Evolutionary conservation across 2,797 vertebrate genomes (phyloP).

Genomic region (Melanotaenia boesemani): DNA sequence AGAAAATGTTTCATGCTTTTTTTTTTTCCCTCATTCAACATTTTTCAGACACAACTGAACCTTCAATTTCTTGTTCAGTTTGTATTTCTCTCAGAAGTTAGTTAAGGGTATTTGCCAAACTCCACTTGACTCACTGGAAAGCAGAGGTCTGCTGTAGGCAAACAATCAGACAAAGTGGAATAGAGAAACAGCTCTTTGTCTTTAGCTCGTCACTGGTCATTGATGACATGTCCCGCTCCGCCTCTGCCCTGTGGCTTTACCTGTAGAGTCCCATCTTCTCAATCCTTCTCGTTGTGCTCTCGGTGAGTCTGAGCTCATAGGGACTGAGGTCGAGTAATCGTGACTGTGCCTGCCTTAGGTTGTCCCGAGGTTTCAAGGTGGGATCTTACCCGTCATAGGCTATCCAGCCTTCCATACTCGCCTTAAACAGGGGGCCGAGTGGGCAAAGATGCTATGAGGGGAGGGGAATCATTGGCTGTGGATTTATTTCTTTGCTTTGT

Average conservation of each 20-base stretch:
- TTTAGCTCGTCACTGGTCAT: slow-evolving; percentile 52
- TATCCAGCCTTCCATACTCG: slow-evolving; percentile 93
- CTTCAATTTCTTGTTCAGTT: slow-evolving; percentile 56
- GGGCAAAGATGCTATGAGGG: slow-evolving; percentile 61
- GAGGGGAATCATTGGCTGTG: slow-evolving; percentile 62
- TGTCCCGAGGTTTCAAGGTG: slow-evolving; percentile 88
- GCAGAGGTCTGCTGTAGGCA: slow-evolving; percentile 47
- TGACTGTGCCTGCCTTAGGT: slow-evolving; percentile 99
- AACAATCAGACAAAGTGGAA: slow-evolving; percentile 53
- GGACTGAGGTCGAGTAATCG: slow-evolving; percentile 86
- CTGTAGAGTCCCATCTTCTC: slow-evolving; percentile 60
- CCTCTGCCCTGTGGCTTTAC: slow-evolving; percentile 71
- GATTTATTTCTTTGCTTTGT: slow-evolving; percentile 54
- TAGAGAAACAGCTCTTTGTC: slow-evolving; percentile 39
- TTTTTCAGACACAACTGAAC: slow-evolving; percentile 50
- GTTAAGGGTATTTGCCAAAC: slow-evolving; percentile 44
- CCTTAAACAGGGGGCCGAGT: slow-evolving; percentile 71
- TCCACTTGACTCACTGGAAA: slow-evolving; percentile 56
- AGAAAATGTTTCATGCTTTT: slow-evolving; percentile 24
- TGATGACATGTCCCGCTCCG: slow-evolving; percentile 60
- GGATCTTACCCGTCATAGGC: slow-evolving; percentile 99
- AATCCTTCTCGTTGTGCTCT: slow-evolving; percentile 39
- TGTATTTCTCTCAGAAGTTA: slow-evolving; percentile 35
- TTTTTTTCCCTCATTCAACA: slow-evolving; percentile 8
- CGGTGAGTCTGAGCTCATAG: slow-evolving; percentile 59